Evolutionary conservation across 2,797 vertebrate species (phyloP).

Genomic region (Borostomias antarcticus): DNA sequence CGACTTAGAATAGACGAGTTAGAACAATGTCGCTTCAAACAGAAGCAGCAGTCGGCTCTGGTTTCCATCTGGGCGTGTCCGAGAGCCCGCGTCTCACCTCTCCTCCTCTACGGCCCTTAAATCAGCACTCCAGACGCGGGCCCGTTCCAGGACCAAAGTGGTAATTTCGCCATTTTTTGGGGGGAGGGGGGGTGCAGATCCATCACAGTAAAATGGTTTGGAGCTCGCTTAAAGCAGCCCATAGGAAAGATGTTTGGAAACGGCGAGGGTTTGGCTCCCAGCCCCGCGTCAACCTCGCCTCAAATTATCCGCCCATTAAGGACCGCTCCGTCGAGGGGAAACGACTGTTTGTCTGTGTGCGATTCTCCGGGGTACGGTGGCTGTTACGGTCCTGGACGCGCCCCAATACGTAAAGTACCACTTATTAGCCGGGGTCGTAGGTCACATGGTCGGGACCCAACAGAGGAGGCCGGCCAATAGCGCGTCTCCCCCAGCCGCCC

Average conservation of each 20-base stretch:
- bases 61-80: neutral
- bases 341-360: constrained; percentile 65
- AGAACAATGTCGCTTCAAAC: neutral
- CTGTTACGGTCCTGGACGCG: constrained; percentile 54
- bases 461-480: constrained; percentile 33
- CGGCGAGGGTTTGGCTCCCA: constrained; percentile 65
- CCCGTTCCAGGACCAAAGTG: constrained; percentile 26
- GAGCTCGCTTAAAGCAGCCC: constrained; percentile 61
- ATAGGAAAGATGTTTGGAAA: constrained; percentile 53
- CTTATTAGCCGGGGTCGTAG: constrained; percentile 60
- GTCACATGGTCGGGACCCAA: constrained; percentile 39
- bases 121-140: neutral
- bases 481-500: constrained; percentile 33
- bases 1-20: neutral
- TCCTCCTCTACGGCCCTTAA: neutral
- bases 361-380: constrained; percentile 48
- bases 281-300: constrained; percentile 66
- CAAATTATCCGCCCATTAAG: constrained; percentile 78
- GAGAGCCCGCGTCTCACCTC: neutral
- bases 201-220: constrained; percentile 73
- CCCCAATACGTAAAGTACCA: constrained; percentile 59
- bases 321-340: constrained; percentile 68
- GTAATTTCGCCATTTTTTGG: constrained; percentile 64
- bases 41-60: neutral
- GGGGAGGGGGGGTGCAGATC: constrained; percentile 55